Evolutionary conservation across 35 echinoderm and acorn worm species (phyloP).

Genomic region (Diadema setosum): DNA sequence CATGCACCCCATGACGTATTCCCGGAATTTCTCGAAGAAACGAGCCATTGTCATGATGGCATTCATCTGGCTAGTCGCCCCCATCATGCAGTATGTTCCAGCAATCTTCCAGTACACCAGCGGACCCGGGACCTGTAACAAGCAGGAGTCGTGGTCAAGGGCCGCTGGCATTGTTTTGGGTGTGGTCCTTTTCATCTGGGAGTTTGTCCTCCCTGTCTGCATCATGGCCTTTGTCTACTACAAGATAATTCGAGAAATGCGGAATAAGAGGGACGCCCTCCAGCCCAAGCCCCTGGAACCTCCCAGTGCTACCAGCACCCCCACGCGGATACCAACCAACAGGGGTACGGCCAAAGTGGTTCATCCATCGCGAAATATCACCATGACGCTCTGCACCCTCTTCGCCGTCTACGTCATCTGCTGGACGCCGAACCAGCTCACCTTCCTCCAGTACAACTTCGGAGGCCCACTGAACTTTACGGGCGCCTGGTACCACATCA

Average conservation of each 20-base stretch:
- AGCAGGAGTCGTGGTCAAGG: slow-evolving; percentile 28
- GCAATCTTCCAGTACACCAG: slow-evolving; percentile 12
- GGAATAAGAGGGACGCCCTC: slow-evolving; percentile 13
- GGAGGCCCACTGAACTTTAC: slow-evolving; percentile 33
- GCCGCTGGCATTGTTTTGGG: slow-evolving; percentile 30
- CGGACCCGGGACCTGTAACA: background rate
- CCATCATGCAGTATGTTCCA: slow-evolving; percentile 51
- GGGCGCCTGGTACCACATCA: slow-evolving; percentile 35
- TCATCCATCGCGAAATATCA: background rate
- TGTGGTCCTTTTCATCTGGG: slow-evolving; percentile 44
- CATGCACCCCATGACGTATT: slow-evolving; percentile 63
- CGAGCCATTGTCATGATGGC: slow-evolving; percentile 28
- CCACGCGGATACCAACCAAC: background rate
- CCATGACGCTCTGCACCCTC: slow-evolving; percentile 43
- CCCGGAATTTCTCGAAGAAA: slow-evolving; percentile 31
- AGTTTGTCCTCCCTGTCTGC: slow-evolving; percentile 54
- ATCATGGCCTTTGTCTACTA: slow-evolving; percentile 62
- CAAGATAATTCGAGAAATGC: slow-evolving; percentile 36
- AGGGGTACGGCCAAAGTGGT: background rate
- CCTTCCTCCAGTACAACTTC: slow-evolving; percentile 50
- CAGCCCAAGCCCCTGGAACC: background rate
- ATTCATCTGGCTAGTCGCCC: slow-evolving; percentile 34
- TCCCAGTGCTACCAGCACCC: background rate
- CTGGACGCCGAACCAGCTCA: slow-evolving; percentile 57
- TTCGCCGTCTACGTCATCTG: slow-evolving; percentile 59